Conservation (phyloP, 1,140 invertebrate species). For the Scylla paramamosain region DNA sequence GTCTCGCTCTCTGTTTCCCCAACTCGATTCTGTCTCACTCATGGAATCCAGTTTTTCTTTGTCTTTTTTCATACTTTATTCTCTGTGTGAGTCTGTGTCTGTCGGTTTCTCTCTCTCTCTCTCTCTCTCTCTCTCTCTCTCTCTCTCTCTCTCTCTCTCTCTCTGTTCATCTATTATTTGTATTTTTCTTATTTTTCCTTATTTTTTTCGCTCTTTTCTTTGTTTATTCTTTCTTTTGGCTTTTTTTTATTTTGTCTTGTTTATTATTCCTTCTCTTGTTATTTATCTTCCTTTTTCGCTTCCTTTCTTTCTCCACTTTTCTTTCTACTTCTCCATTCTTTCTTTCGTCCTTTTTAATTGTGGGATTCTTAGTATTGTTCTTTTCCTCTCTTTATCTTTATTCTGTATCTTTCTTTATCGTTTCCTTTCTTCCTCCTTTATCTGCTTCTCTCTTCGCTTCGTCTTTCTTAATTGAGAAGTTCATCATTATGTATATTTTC, state of each 20-base stretch:
- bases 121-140: not conserved
- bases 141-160: not conserved
- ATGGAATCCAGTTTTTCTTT: not conserved
- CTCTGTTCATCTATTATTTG: not conserved
- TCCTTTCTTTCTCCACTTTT: not conserved
- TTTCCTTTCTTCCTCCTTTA: too few relatives aligned
- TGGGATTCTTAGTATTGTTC: too few relatives aligned
- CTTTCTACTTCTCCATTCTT: not conserved
- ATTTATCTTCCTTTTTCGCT: not conserved
- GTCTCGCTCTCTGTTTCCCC: not conserved
- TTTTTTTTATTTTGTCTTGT: not conserved
- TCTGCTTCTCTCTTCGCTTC: too few relatives aligned
- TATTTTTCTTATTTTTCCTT: not conserved
- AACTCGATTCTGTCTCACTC: too few relatives aligned
- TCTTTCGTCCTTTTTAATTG: too few relatives aligned
- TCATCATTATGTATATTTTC: too few relatives aligned
- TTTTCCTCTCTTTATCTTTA: too few relatives aligned
- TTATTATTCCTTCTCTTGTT: not conserved
- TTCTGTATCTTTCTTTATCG: too few relatives aligned
- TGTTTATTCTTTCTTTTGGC: not conserved
- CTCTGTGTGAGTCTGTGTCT: too few relatives aligned
- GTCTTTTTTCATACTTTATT: not conserved
- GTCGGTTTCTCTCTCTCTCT: not conserved
- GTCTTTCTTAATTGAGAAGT: too few relatives aligned
- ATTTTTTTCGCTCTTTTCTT: not conserved